phyloP scores from a whole-genome alignment of 2,113 vertebrate genomes.

The Talpa occidentalis region DNA sequence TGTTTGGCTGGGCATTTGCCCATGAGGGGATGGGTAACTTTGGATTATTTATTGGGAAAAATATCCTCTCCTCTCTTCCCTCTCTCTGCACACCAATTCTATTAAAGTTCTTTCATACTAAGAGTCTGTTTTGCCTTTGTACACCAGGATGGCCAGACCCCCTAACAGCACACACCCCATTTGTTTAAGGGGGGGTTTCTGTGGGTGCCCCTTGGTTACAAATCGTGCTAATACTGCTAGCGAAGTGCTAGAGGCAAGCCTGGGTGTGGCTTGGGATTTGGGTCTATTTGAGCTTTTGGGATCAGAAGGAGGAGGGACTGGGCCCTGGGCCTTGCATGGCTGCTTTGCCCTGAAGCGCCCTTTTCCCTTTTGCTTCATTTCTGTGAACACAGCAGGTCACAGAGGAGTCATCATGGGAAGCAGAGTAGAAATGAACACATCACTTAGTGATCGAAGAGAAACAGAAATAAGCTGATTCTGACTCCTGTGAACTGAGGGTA shows the following conservation, averaged over 20 bases:
- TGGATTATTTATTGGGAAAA: too few species aligned
- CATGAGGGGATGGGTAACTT: too few species aligned
- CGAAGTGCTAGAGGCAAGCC: not conserved
- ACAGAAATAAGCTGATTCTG: not conserved
- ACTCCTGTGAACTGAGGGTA: fast-evolving
- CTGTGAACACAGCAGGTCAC: not conserved
- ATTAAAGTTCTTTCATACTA: too few species aligned
- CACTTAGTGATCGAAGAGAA: not conserved
- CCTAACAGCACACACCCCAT: too few species aligned
- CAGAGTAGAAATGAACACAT: not conserved
- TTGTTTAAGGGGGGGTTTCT: too few species aligned
- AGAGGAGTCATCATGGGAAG: not conserved
- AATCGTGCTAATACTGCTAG: not conserved
- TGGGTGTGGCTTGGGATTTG: not conserved
- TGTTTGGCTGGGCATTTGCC: too few species aligned
- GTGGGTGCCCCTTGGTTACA: too few species aligned
- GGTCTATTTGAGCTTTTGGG: not conserved
- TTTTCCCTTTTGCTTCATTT: constrained; percentile 2
- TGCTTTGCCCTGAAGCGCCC: not conserved
- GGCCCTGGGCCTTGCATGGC: fast-evolving
- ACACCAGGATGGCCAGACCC: too few species aligned
- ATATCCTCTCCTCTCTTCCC: too few species aligned
- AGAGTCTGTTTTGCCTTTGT: too few species aligned
- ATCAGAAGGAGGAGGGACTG: not conserved
- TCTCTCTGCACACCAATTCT: too few species aligned